phyloP scores from a whole-genome alignment of 64 coral and sea anemone genomes.

The Montipora efflorescens region DNA sequence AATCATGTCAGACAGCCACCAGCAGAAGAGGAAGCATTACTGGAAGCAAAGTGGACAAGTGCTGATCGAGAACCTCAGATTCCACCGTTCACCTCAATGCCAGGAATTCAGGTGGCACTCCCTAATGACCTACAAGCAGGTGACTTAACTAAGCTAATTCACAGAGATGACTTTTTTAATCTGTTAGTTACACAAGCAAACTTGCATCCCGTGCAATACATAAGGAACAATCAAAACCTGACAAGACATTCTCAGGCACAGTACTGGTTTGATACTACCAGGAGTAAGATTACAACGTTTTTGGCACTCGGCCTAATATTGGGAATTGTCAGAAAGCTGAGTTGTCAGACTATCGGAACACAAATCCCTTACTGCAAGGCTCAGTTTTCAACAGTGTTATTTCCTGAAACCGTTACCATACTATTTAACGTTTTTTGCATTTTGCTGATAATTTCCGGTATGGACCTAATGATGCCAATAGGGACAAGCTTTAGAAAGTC shows the following conservation, averaged over 20 bases:
- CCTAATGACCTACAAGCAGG: constrained; percentile 28
- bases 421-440: constrained; percentile 39
- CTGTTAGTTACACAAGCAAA: constrained; percentile 63
- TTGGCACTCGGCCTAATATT: constrained; percentile 51
- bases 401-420: constrained; percentile 12
- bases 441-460: constrained; percentile 35
- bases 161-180: constrained; percentile 51
- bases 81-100: too few relatives aligned
- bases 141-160: constrained; percentile 63
- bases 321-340: constrained; percentile 68
- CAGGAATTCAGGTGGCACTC: too few relatives aligned
- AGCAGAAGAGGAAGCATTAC: too few relatives aligned
- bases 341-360: constrained; percentile 53
- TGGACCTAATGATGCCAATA: neutral
- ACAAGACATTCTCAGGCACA: constrained; percentile 15
- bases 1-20: too few relatives aligned
- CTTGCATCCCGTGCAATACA: constrained; percentile 52
- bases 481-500: constrained; percentile 31
- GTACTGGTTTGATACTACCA: constrained; percentile 50
- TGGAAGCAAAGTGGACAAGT: too few relatives aligned
- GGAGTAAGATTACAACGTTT: constrained; percentile 57
- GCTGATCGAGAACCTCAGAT: too few relatives aligned
- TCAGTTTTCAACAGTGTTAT: constrained; percentile 35
- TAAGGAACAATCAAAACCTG: constrained; percentile 43
- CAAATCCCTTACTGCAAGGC: constrained; percentile 19